A percentile compares a stretch with the other conserved stretches of the same genome.
Evolutionary conservation across 1,140 invertebrate species (phyloP).

Genomic region (Cryptotermes secundus): DNA sequence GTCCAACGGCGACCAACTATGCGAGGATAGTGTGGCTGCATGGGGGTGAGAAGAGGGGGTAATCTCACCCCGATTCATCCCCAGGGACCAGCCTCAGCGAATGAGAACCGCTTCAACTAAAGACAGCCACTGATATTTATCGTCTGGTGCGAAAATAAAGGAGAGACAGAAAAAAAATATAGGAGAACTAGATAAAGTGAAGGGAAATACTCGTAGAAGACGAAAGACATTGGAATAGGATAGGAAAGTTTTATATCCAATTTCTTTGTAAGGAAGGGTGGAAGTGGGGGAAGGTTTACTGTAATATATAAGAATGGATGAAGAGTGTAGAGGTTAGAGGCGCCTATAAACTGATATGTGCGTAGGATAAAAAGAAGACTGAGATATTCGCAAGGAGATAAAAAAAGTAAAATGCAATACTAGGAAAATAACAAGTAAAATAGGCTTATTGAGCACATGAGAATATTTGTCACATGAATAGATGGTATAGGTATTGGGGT

Average conservation of each 20-base stretch:
- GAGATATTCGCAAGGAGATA: not conserved
- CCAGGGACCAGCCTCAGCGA: not conserved
- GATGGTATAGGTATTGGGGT: not conserved
- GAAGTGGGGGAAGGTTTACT: slow-evolving; percentile 3
- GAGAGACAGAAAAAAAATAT: slow-evolving; percentile 3
- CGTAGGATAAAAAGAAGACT: not conserved
- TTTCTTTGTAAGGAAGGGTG: slow-evolving; percentile 2
- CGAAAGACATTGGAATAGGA: not conserved
- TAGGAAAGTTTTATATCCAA: slow-evolving; percentile 4
- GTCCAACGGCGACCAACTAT: not conserved
- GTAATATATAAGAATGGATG: slow-evolving; percentile 12
- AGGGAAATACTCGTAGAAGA: slow-evolving; percentile 2
- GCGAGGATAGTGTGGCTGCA: not conserved
- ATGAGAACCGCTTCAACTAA: slow-evolving; percentile 19
- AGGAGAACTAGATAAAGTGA: slow-evolving; percentile 17
- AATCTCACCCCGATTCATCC: slow-evolving; percentile 17
- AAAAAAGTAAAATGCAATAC: not conserved
- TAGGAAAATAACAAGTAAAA: not conserved
- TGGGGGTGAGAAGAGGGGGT: not conserved
- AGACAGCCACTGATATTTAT: slow-evolving; percentile 12
- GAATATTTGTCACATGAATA: not conserved
- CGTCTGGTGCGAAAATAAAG: slow-evolving; percentile 15
- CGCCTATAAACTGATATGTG: slow-evolving; percentile 1
- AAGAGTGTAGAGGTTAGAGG: slow-evolving; percentile 2
- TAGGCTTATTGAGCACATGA: not conserved